Base-by-base conservation (phyloP, 2,113 vertebrate species). In the Seriola dumerili region DNA sequence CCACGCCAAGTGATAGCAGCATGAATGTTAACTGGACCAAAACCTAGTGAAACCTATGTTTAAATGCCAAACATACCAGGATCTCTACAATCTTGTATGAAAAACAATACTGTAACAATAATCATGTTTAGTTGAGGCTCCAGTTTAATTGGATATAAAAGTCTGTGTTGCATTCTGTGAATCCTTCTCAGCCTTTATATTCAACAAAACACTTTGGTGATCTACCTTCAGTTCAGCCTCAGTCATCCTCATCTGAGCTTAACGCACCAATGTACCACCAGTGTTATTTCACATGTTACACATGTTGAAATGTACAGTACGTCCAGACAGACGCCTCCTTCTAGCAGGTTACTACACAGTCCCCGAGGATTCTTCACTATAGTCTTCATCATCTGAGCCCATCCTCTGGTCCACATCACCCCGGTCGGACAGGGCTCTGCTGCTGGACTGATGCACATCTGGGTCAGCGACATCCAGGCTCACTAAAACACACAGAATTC, bases 311-410 rank as follows among this genome's bases (percentile, higher is more conserved):
- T 14, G 44, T 3, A 63, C 8, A 25, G n/a, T 8, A 29, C 11
- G 4, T 32, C 13, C 1, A 3, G 14, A 32, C 1, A 3, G 14
- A 32, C 4, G 21, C 14, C 17, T 65, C 57, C 71, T 52, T 68
- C 50, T 19, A 29, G 12, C 10, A 9, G 21, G 12, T 76, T 25
- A 57, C 13, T 10, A n/a, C 19, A 44, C 13, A 1, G 34, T 55
- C 23, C 78, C 83, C 10, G 86, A 84, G 13, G 83, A 72, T 38
- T 91, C 76, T 0, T 23, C 3, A 1, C 50, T 64, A 17, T 71
- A 59, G 42, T 91, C 87, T 17, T 87, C 76, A 58, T 89, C 76
- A 62, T 81, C 76, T 44, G 80, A 38, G 21, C 23, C 13, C 57
- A 6, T 0, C 0, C 57, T 19, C 2, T 55, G 78, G n/a, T 83